These are phyloP conservation scores for Solea solea DNA, from an alignment of 2,113 vertebrate species.

Conservation along the genomic window DNA sequence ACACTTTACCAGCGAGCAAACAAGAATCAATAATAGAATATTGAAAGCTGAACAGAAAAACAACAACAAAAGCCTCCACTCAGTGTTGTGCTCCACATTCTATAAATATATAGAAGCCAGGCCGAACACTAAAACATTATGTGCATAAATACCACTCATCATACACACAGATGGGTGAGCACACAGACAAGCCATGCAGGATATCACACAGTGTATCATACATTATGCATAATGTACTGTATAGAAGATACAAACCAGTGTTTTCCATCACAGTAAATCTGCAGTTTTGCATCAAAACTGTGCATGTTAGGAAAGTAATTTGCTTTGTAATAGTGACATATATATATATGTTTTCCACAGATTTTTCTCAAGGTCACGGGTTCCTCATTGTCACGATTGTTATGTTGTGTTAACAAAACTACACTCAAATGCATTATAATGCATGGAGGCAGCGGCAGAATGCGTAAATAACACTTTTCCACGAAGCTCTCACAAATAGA, in stretches of 20 bases:
- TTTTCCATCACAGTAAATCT: constrained; percentile 19
- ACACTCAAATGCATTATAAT: neutral
- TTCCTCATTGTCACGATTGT: neutral
- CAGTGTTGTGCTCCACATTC: constrained; percentile 5
- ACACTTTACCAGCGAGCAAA: neutral
- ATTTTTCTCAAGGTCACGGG: neutral
- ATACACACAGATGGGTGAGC: constrained; percentile 22
- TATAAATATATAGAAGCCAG: constrained; percentile 19
- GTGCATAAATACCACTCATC: constrained; percentile 10
- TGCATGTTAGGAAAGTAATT: neutral
- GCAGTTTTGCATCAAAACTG: constrained; percentile 1
- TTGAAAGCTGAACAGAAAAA: constrained; percentile 5
- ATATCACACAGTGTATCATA: constrained; percentile 1
- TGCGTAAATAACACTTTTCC: neutral
- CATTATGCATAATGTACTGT: constrained; percentile 25
- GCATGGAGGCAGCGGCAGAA: neutral
- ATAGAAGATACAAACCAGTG: constrained; percentile 17
- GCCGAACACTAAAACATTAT: constrained; percentile 13
- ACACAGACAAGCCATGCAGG: neutral
- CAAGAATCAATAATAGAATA: constrained; percentile 8
- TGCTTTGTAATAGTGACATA: too few species aligned
- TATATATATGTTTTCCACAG: neutral
- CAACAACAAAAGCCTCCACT: neutral
- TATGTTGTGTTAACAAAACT: neutral
- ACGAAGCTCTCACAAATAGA: neutral